Base-by-base conservation (phyloP, 2,113 vertebrate species). In the Brachionichthys hirsutus region DNA sequence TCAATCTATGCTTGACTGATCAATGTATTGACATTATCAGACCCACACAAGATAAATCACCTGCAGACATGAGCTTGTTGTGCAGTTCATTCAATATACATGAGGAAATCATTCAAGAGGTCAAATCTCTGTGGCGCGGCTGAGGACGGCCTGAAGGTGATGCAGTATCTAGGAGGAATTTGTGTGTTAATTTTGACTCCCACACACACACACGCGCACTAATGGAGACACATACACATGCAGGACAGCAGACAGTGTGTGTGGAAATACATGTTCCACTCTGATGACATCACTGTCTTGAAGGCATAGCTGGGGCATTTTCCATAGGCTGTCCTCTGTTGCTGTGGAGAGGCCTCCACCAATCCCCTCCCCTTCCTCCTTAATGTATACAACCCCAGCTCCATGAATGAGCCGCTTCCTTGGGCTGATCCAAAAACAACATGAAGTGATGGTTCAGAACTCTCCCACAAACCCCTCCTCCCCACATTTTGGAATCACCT, bases 281-380 rank as follows among this genome's bases (percentile, higher is more conserved):
- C 47, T 70, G 82, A 88, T 92, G 91, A 91, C 90, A 92, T 91
- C 90, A 91, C 70, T 45, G 24, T 54, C 69, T 79, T 46, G 73
- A 78, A 63, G 60, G 79, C 79, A 78, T 65, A 70, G 75, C 70
- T 7, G 67, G 72, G 61, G 42, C 81, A 76, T 83, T 89, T 90
- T 88, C 87, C 85, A 90, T 90, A 92, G 89, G 88, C 89, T 91
- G 81, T 73, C 48, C 81, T 87, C 87, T 92, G 88, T 90, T 90
- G 88, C 89, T 87, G 89, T 87, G 88, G 85, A 84, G 78, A 82
- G 67, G 73, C 73, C 84, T 87, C 75, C 52, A 14, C 88, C 87
- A 90, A 89, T 91, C 87, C 79, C 73, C 82, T 77, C 77, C 80
- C 77, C 79, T 82, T 50, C 47, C 44, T 62, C 24, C 73, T 67